A percentile compares a stretch with the other conserved stretches of the same genome.
Evolutionary conservation across 2,797 vertebrate species (phyloP).

Genomic region (Argyrosomus regius): DNA sequence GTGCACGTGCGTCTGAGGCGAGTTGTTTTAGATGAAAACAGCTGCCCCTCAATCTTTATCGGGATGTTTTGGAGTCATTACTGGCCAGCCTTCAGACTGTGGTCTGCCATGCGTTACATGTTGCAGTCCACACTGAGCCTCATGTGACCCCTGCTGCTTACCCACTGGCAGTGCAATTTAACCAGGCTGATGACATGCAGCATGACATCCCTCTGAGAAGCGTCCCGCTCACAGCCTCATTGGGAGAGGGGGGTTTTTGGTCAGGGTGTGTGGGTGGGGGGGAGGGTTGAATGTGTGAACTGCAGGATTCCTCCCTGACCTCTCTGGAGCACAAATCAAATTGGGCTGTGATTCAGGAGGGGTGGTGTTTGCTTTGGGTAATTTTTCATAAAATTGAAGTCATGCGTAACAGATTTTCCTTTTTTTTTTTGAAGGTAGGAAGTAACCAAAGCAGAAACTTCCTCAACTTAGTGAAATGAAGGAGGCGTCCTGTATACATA

Average conservation of each 20-base stretch:
- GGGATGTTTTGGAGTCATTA: conserved; percentile 84
- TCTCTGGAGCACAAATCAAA: conserved; percentile 74
- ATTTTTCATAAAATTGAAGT: conserved; percentile 53
- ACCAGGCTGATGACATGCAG: conserved; percentile 85
- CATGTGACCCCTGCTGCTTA: conserved; percentile 90
- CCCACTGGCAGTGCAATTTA: conserved; percentile 86
- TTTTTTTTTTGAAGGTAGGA: conserved; percentile 46
- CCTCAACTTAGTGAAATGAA: conserved; percentile 61
- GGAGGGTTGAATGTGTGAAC: conserved; percentile 41
- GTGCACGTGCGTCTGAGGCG: conserved; percentile 29
- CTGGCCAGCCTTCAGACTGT: conserved; percentile 80
- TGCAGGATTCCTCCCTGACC: conserved; percentile 68
- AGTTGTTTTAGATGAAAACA: conserved; percentile 72
- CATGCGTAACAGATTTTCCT: conserved; percentile 53
- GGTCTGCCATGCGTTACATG: conserved; percentile 83
- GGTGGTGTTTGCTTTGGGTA: conserved; percentile 47
- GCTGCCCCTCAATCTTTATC: conserved; percentile 82
- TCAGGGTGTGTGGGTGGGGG: conserved; percentile 22
- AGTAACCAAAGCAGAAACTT: conserved; percentile 62
- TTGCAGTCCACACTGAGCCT: conserved; percentile 82
- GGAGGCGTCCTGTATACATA: conserved; percentile 48
- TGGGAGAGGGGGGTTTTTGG: conserved; percentile 42
- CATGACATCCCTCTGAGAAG: conserved; percentile 77
- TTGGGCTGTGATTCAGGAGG: conserved; percentile 57
- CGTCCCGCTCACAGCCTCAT: conserved; percentile 61